phyloP scores from a whole-genome alignment of 2,113 vertebrate genomes.

The Vireo altiloquus region DNA sequence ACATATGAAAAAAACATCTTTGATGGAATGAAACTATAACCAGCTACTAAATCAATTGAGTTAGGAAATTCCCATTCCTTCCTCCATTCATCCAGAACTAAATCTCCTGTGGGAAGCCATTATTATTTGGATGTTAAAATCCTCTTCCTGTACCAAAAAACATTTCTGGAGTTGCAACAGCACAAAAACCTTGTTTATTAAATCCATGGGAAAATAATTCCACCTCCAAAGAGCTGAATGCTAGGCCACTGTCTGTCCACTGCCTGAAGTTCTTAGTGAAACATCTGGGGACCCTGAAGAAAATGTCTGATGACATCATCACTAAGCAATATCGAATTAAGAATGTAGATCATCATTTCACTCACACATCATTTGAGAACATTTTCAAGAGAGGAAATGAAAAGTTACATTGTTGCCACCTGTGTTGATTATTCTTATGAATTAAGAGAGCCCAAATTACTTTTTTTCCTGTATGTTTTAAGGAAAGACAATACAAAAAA shows the following conservation, averaged over 20 bases:
- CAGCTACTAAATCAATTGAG: slow-evolving; percentile 65
- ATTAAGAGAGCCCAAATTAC: not conserved
- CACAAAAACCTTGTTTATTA: slow-evolving; percentile 48
- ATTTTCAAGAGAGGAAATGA: slow-evolving; percentile 61
- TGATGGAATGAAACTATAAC: slow-evolving; percentile 60
- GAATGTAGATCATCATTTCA: slow-evolving; percentile 43
- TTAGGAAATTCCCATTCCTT: slow-evolving; percentile 60
- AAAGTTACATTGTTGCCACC: slow-evolving; percentile 55
- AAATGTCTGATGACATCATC: slow-evolving; percentile 38
- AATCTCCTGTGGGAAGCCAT: slow-evolving; percentile 62
- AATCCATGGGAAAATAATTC: slow-evolving; percentile 53
- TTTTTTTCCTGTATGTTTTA: not conserved
- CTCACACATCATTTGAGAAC: slow-evolving; percentile 25
- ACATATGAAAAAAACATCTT: slow-evolving; percentile 69
- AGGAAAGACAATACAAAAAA: not conserved
- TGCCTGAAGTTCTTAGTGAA: not conserved
- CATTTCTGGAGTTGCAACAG: slow-evolving; percentile 34
- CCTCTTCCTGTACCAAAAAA: slow-evolving; percentile 60
- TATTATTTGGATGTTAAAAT: slow-evolving; percentile 67
- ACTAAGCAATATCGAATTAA: not conserved
- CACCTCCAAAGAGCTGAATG: not conserved
- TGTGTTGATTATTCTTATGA: slow-evolving; percentile 32
- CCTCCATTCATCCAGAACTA: slow-evolving; percentile 59
- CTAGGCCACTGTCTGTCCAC: slow-evolving; percentile 13
- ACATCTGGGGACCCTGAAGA: slow-evolving; percentile 14